Conservation (phyloP, 1,140 invertebrate genomes). For the Nephotettix cincticeps region DNA sequence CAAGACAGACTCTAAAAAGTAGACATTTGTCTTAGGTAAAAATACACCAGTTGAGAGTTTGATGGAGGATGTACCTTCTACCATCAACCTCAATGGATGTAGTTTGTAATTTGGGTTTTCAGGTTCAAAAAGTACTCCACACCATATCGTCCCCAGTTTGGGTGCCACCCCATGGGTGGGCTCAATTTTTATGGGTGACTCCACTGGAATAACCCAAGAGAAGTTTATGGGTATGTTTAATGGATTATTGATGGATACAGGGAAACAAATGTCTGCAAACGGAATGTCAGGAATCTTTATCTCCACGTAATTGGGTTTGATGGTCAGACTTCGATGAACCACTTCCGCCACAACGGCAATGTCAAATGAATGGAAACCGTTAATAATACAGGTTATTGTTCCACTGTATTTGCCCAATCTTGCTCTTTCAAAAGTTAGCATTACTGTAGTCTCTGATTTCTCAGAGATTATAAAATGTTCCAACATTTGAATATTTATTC, state of each 20-base stretch:
- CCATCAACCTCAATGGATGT: background rate
- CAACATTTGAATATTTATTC: background rate
- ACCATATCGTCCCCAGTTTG: background rate
- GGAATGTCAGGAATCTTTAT: background rate
- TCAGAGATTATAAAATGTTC: background rate
- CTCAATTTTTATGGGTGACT: constrained; percentile 6
- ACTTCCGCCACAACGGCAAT: constrained; percentile 9
- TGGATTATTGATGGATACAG: background rate
- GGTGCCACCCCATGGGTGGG: background rate
- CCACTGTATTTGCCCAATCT: background rate
- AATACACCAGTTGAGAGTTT: background rate
- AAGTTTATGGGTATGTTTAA: background rate
- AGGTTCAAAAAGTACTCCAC: constrained; percentile 16
- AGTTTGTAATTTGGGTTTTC: background rate
- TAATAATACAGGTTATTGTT: constrained; percentile 7
- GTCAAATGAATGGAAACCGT: constrained; percentile 16
- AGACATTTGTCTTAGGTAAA: background rate
- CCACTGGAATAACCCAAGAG: background rate
- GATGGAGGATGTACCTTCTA: background rate
- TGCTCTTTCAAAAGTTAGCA: background rate
- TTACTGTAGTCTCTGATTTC: background rate
- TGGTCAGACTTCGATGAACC: background rate
- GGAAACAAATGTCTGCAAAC: background rate
- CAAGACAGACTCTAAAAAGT: background rate
- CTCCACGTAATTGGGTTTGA: background rate